Evolutionary conservation across 1,140 invertebrate genomes (phyloP), one percentile per base, ranked within the genome.

Genomic region (Eulimnadia texana): DNA sequence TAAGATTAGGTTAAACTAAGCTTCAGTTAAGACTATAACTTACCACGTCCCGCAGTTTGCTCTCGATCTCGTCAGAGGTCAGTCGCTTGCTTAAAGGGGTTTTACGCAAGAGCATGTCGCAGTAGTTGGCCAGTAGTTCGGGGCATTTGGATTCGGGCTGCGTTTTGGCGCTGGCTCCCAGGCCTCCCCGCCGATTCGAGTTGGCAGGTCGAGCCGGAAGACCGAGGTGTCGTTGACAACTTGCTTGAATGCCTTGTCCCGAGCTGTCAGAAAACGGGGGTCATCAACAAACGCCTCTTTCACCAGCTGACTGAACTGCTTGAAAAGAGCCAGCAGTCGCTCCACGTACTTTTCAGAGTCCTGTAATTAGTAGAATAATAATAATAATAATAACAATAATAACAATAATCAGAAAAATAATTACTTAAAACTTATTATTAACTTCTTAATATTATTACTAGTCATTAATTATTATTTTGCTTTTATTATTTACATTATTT

Each of bases 301-400:
- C 6, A 98, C 94, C 63, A 99, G 78, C 29, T 80, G 77, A 73
- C 92, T 97, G 73, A 97, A 99, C 69, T 84, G 82, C 66, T 86
- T 84, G 74, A 98, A 99, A 33, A 99, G 78, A 65, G 91, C 86
- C 60, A 99, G 76, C 55, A 99, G 75, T 64, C 94, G 82, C 72
- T 99, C 95, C 10, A 99, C 95, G 78, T 99, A 99, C 76, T 98
- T 98, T 74, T 99, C 96, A 1, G 93, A 96, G 72, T 99, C 96
- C 75, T 94, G 64, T 9, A 68, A 66, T 62, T 16, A 33, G 58
- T 62, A 64, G 20, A 28, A 61, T 58, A 13, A 2, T 27, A 57
- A n/a, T 57, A 29, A 16, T n/a, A 2, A 55, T 1, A 28, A 2
- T 9, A 33, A n/a, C 29, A 23, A 25, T 13, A 25, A 13, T 27